Conservation (phyloP, 2,113 vertebrate species). For the Morphnarchus princeps region DNA sequence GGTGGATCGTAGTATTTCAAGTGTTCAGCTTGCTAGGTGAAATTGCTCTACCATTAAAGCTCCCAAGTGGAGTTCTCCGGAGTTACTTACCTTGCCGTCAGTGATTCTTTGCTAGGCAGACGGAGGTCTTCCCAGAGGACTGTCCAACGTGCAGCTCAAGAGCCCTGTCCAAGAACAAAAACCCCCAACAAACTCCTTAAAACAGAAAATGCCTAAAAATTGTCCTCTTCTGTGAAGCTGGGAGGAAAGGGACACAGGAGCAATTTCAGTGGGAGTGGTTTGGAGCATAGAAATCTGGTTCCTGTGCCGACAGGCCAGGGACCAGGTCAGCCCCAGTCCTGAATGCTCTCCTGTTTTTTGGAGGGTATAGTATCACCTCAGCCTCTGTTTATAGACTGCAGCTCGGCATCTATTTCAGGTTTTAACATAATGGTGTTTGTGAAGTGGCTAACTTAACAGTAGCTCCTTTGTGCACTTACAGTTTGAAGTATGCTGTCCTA, state of each 20-base stretch:
- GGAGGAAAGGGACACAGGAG: neutral
- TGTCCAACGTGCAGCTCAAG: neutral
- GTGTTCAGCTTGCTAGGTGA: neutral
- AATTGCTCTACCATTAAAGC: neutral
- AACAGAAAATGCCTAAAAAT: neutral
- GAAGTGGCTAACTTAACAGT: neutral
- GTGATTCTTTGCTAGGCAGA: neutral
- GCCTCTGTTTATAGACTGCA: neutral
- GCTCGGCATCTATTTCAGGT: neutral
- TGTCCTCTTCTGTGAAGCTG: neutral
- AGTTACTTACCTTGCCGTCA: neutral
- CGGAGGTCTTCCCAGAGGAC: neutral
- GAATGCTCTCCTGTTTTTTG: neutral
- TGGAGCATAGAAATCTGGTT: neutral
- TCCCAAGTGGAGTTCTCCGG: neutral
- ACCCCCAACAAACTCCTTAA: neutral
- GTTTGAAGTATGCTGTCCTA: neutral
- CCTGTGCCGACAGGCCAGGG: fast-evolving
- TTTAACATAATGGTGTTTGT: neutral
- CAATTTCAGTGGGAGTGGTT: too few species aligned
- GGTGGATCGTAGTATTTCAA: neutral
- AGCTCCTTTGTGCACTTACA: neutral
- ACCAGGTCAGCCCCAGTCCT: neutral
- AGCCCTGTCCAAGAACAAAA: neutral
- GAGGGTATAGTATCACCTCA: neutral